A percentile compares a stretch with the other conserved stretches of the same genome.
phyloP scores from a whole-genome alignment of 2,797 vertebrate genomes.

The Gymnothorax reevesii region DNA sequence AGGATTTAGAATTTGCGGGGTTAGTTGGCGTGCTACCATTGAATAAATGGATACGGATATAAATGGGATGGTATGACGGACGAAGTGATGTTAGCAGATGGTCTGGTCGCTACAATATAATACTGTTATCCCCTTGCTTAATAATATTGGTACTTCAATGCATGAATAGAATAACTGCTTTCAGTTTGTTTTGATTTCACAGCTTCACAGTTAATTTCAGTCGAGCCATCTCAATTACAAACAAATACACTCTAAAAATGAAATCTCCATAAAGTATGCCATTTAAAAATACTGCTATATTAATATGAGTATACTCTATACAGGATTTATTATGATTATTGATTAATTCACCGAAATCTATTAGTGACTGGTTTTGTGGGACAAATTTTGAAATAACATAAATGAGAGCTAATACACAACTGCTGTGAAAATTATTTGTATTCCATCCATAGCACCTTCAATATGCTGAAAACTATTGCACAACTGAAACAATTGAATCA shows the following conservation, averaged over 20 bases:
- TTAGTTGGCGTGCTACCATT: too few species aligned
- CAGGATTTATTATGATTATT: neutral
- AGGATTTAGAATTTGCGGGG: too few species aligned
- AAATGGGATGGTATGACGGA: too few species aligned
- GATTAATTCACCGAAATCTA: neutral
- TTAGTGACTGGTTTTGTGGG: neutral
- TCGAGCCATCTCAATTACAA: neutral
- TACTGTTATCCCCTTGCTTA: constrained; percentile 48
- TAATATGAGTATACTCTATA: neutral
- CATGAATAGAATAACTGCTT: constrained; percentile 25
- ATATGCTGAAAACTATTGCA: neutral
- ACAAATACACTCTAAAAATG: neutral
- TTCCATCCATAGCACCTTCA: neutral
- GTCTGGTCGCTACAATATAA: too few species aligned
- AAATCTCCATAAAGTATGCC: neutral
- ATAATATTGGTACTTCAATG: constrained; percentile 38
- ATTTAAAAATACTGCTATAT: too few species aligned
- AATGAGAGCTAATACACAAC: neutral
- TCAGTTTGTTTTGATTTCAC: neutral
- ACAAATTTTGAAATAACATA: neutral
- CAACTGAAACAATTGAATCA: neutral
- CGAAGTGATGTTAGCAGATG: too few species aligned
- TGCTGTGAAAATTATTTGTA: neutral
- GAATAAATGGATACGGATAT: too few species aligned
- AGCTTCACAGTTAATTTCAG: constrained; percentile 3